These are phyloP conservation scores for Timema cristinae DNA, from an alignment of 2,888 invertebrate species.

Conservation along the genomic window DNA sequence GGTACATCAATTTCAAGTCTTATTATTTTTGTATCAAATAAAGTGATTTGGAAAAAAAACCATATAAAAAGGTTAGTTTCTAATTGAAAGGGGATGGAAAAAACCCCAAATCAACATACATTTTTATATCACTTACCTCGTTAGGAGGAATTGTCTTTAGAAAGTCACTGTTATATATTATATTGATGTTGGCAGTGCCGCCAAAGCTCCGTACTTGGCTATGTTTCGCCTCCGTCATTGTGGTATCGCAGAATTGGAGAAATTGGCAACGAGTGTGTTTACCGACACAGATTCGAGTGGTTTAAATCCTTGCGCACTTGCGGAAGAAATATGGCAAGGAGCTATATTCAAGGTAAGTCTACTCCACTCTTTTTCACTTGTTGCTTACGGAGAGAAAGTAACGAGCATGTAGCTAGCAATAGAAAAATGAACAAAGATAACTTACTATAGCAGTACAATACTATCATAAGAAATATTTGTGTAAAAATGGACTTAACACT, in stretches of 20 bases:
- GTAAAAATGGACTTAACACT: too few relatives aligned
- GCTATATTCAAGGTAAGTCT: slow-evolving; percentile 84
- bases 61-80: too few relatives aligned
- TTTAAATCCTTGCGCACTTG: slow-evolving; percentile 51
- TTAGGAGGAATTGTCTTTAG: background rate
- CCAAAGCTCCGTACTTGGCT: slow-evolving; percentile 97
- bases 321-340: slow-evolving; percentile 86
- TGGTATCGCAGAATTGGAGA: slow-evolving; percentile 87
- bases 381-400: too few relatives aligned
- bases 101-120: too few relatives aligned
- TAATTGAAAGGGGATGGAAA: background rate
- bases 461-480: too few relatives aligned
- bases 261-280: slow-evolving; percentile 67
- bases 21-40: too few relatives aligned
- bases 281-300: slow-evolving; percentile 43
- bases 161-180: background rate
- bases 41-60: too few relatives aligned
- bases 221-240: slow-evolving; percentile 87
- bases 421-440: too few relatives aligned
- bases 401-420: too few relatives aligned
- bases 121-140: too few relatives aligned
- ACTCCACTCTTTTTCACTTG: background rate
- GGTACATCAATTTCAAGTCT: too few relatives aligned
- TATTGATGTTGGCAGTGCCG: slow-evolving; percentile 63
- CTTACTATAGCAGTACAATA: too few relatives aligned